Base-by-base conservation (phyloP, 1,140 invertebrate genomes). In the Paralvinella palmiformis region DNA sequence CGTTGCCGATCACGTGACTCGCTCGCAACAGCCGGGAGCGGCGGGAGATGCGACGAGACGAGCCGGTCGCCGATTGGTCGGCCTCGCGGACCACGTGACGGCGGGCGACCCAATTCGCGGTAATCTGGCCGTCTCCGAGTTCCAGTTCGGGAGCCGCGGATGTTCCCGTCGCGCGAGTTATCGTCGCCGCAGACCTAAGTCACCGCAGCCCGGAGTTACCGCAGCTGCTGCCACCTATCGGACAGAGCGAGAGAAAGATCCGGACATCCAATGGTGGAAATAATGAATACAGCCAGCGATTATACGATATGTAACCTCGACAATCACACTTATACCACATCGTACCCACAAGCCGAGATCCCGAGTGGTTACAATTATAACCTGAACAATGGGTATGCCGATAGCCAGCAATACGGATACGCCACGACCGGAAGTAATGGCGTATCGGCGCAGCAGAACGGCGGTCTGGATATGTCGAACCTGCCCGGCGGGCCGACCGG, bases 301-400 rank as follows among this genome's bases (percentile, higher is more conserved):
- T 66, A 66, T 41, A 66, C 65, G 15, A 48, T 66, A 20, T 66
- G 65, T 44, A 66, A 66, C 52, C 41, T 66, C 45, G 65, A 66
- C 61, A 66, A n/a, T n/a, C n/a, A n/a, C n/a, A n/a, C n/a, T n/a
- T n/a, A 17, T 27, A n/a, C 24, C 27, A 62, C 59, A 17, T 62
- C 50, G 50, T 27, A 24, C 44, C 50, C 44, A 41, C 27, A 29
- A 35, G 24, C 27, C 32, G 55, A 57, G 4, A 13, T 44, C 13
- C 13, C 41, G 41, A 44, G n/a, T 44, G 13, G 13, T 13, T 44
- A 44, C 41, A 13, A 44, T n/a, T 32, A 57, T 10, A 20, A 31
- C 10, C 24, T 35, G 5, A 6, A 5, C 32, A 29, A 50, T 27
- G 48, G 48, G 48, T 50, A 50, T n/a, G n/a, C n/a, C n/a, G n/a